Conservation (phyloP, 2,888 invertebrate genomes). For the Xylota sylvarum region DNA sequence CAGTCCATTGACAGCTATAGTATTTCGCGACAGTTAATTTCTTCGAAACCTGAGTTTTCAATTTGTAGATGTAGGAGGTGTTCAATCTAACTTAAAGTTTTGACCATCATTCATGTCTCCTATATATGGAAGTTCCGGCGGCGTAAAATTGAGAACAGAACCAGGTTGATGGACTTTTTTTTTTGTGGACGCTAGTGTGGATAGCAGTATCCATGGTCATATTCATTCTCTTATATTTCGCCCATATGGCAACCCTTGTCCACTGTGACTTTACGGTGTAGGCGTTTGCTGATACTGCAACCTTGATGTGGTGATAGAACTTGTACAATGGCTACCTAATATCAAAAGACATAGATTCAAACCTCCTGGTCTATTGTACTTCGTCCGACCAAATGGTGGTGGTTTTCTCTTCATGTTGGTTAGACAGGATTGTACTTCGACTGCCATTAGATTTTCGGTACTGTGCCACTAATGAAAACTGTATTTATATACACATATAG, state of each 20-base stretch:
- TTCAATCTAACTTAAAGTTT: too few species aligned
- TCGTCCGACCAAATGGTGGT: conserved; percentile 21
- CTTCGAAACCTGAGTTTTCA: too few species aligned
- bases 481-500: neutral
- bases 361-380: conserved; percentile 39
- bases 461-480: conserved; percentile 32
- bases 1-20: too few species aligned
- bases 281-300: neutral
- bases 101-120: too few species aligned
- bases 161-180: too few species aligned
- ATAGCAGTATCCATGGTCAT: too few species aligned
- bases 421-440: neutral
- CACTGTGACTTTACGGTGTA: neutral
- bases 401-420: neutral
- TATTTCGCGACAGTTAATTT: too few species aligned
- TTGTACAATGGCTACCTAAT: conserved; percentile 31
- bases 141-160: too few species aligned
- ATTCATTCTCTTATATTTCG: neutral
- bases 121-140: too few species aligned
- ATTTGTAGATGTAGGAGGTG: too few species aligned
- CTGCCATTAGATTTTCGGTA: neutral
- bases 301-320: conserved; percentile 32
- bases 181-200: too few species aligned
- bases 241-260: conserved; percentile 8
- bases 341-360: conserved; percentile 40